Evolutionary conservation across 2,888 invertebrate genomes (phyloP), one percentile per base, ranked within the genome.

Genomic region (Drosophila imparisetae): DNA sequence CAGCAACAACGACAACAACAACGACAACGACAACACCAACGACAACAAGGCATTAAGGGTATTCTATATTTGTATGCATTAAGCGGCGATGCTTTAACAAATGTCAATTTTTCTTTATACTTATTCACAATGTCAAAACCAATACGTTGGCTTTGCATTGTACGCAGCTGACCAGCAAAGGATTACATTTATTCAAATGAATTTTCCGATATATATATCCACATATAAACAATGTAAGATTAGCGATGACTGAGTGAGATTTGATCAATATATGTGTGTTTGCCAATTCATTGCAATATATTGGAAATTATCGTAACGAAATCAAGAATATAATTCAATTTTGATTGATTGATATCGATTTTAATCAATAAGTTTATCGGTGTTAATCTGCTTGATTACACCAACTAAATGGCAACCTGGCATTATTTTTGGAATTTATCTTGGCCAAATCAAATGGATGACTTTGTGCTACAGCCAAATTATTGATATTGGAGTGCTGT

Each of bases 401-500:
- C 13, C 2, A 45, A 24, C 15, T 8, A 7, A 45, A 4, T 45
- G 45, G 15, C 45, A 15, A 2, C 21, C 0, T 4, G 2, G n/a
- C 7, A 15, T n/a, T 13, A n/a, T 55, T 4, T 4, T 7, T n/a
- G n/a, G n/a, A n/a, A 29, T 40, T 21, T 40, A n/a, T n/a, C 18
- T 13, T n/a, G 15, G 11, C 13, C 27, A 29, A 54, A n/a, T 38
- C 6, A 34, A 36, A 18, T 11, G 36, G 24, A 24, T 34, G 27
- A 27, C 13, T 27, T 15, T 7, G 52, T 15, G 48, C 10, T 18
- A 10, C 15, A 18, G 49, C 2, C 27, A 61, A 53, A 18, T 60
- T 72, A 61, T 61, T 57, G 60, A 53, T 57, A 52, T 36, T n/a
- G 42, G 36, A 58, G 29, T 42, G 45, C 24, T 63, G 52, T 29